Evolutionary conservation across 2,888 invertebrate species (phyloP).

Genomic region (Mythimna pallens): DNA sequence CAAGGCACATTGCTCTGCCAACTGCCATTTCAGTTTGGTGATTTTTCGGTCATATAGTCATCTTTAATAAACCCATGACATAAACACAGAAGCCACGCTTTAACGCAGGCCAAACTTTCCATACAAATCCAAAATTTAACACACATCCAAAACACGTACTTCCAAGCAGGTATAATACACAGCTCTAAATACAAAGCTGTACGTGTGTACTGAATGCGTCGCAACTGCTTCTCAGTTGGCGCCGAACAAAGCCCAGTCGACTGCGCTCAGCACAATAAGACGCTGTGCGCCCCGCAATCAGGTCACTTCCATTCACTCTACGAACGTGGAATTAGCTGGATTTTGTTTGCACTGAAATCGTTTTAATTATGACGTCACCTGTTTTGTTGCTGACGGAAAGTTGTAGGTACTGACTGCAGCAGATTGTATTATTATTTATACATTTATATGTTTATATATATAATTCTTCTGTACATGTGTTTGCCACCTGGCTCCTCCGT

Average conservation of each 20-base stretch:
- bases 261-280: conserved; percentile 61
- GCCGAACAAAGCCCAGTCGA: conserved; percentile 55
- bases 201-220: conserved; percentile 55
- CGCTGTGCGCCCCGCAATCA: conserved; percentile 61
- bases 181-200: conserved; percentile 50
- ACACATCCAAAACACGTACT: conserved; percentile 29
- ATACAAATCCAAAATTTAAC: conserved; percentile 27
- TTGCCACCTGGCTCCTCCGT: too few species aligned
- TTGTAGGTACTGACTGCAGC: not conserved
- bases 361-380: conserved; percentile 15
- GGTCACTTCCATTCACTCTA: conserved; percentile 61
- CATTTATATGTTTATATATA: too few species aligned
- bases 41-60: not conserved
- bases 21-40: too few species aligned
- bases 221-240: conserved; percentile 47
- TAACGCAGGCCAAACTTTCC: conserved; percentile 21
- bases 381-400: not conserved
- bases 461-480: too few species aligned
- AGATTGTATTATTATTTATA: not conserved
- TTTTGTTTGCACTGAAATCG: conserved; percentile 38
- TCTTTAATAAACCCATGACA: not conserved
- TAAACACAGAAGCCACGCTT: too few species aligned
- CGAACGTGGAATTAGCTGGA: conserved; percentile 56
- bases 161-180: conserved; percentile 47
- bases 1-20: too few species aligned